These are phyloP conservation scores for Stigmatopora argus DNA, from an alignment of 2,113 vertebrate species.

Conservation along the genomic window DNA sequence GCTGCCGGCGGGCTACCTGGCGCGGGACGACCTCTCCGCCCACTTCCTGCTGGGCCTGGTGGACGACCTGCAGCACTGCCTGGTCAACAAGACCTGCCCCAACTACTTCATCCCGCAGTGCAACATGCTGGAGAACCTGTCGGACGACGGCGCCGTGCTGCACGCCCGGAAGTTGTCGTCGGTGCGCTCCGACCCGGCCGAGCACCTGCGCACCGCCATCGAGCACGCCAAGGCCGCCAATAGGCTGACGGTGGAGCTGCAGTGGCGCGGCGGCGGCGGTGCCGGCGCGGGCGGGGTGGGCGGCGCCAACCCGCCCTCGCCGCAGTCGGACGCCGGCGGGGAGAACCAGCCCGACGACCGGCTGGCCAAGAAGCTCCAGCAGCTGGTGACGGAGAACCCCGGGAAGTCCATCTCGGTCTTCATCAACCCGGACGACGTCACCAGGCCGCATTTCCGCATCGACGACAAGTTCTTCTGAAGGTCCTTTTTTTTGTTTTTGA, in stretches of 20 bases:
- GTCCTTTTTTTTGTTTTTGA: conserved; percentile 6
- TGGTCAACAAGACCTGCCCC: conserved; percentile 93
- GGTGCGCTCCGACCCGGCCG: conserved; percentile 85
- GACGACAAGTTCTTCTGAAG: conserved; percentile 98
- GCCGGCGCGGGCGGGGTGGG: conserved; percentile 34
- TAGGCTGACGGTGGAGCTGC: conserved; percentile 82
- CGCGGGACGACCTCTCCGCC: conserved; percentile 86
- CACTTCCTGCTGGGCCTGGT: conserved; percentile 91
- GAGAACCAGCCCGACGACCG: conserved; percentile 86
- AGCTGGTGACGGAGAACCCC: conserved; percentile 95
- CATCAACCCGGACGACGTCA: conserved; percentile 97
- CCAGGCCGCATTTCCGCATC: conserved; percentile 93
- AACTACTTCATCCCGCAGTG: conserved; percentile 98
- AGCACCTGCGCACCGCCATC: conserved; percentile 90
- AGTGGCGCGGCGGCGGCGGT: conserved; percentile 80
- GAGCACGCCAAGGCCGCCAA: conserved; percentile 91
- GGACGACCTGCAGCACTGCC: conserved; percentile 94
- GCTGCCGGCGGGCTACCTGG: conserved; percentile 83
- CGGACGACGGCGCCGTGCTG: conserved; percentile 83
- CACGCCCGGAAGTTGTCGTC: conserved; percentile 88
- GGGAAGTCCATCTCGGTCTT: conserved; percentile 98
- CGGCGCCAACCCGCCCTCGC: conserved; percentile 74
- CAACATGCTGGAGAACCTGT: conserved; percentile 96
- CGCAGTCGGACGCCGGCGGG: conserved; percentile 78
- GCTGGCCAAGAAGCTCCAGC: conserved; percentile 94